phyloP scores from a whole-genome alignment of 2,797 vertebrate genomes.

The Sebastes iracundus region DNA sequence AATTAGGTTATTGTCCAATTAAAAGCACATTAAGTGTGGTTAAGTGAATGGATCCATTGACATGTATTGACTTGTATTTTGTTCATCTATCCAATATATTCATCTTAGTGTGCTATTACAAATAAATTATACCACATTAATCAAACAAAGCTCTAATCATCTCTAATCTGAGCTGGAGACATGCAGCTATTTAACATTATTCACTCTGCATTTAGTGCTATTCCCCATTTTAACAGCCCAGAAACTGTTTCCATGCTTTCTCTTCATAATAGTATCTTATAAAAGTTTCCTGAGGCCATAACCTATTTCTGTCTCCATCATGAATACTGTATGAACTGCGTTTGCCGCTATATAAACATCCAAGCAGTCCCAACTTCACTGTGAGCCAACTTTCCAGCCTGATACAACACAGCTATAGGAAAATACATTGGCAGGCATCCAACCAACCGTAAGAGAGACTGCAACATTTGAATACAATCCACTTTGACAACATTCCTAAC shows the following conservation, averaged over 20 bases:
- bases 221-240: conserved; percentile 17
- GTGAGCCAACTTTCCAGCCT: conserved; percentile 72
- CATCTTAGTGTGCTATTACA: neutral
- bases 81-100: neutral
- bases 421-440: conserved; percentile 67
- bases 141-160: neutral
- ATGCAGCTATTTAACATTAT: neutral
- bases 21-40: neutral
- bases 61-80: neutral
- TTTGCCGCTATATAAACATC: conserved; percentile 76
- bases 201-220: conserved; percentile 9
- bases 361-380: conserved; percentile 59
- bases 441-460: conserved; percentile 54
- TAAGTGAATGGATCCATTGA: neutral
- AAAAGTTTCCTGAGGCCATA: conserved; percentile 66
- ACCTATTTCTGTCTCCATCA: conserved; percentile 75
- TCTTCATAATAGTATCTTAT: conserved; percentile 52
- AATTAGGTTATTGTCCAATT: neutral
- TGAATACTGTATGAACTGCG: conserved; percentile 77
- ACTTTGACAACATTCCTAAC: conserved; percentile 70
- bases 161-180: neutral
- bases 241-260: conserved; percentile 29
- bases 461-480: conserved; percentile 66
- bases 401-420: conserved; percentile 72
- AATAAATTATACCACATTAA: neutral